Conservation (phyloP, 1,140 invertebrate species). For the Drosophila parvula region DNA sequence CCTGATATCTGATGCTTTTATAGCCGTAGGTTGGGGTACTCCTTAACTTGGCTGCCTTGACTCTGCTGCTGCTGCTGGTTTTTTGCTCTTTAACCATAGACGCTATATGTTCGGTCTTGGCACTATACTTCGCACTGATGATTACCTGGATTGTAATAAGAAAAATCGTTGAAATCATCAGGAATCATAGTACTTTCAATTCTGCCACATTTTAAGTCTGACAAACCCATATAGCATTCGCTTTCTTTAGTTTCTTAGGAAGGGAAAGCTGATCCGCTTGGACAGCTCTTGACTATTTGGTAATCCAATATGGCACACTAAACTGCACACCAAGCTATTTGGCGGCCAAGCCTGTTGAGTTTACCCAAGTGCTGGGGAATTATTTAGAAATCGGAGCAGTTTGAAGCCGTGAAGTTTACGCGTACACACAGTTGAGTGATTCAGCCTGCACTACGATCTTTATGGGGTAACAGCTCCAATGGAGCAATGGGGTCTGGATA, state of each 20-base stretch:
- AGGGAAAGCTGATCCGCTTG: conserved; percentile 35
- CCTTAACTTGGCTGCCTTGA: neutral
- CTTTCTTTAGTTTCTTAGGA: conserved; percentile 6
- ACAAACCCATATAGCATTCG: neutral
- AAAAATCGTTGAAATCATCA: neutral
- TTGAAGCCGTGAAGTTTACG: conserved; percentile 14
- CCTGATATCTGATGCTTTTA: neutral
- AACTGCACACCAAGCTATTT: conserved; percentile 29
- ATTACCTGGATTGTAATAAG: conserved; percentile 31
- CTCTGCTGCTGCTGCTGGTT: neutral
- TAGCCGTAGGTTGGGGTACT: neutral
- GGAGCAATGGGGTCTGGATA: conserved; percentile 14
- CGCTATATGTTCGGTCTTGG: conserved; percentile 69
- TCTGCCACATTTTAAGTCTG: too few relatives aligned
- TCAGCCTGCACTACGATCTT: conserved; percentile 33
- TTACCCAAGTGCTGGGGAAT: conserved; percentile 16
- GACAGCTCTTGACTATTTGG: conserved; percentile 16
- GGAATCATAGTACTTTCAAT: too few relatives aligned
- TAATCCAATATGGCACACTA: conserved; percentile 26
- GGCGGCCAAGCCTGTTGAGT: conserved; percentile 9
- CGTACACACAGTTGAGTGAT: conserved; percentile 15
- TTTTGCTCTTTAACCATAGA: conserved; percentile 69
- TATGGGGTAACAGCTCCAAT: conserved; percentile 53
- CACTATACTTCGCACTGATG: conserved; percentile 59
- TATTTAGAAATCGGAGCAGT: conserved; percentile 32